Evolutionary conservation across 2,888 invertebrate species (phyloP).

Genomic region (Pheosia gnoma): DNA sequence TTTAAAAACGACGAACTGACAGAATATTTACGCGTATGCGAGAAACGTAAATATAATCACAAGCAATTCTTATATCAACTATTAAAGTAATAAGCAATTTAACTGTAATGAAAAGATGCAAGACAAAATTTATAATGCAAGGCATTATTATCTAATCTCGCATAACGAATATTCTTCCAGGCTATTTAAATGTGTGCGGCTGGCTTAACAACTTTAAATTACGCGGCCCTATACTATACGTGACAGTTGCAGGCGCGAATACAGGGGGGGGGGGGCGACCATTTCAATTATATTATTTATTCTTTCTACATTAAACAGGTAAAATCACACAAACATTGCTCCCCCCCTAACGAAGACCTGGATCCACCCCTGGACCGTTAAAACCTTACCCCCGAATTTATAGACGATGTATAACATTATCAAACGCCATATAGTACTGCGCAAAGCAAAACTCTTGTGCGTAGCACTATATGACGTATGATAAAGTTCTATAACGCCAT

Average conservation of each 20-base stretch:
- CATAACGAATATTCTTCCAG: conserved; percentile 6
- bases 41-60: conserved; percentile 2
- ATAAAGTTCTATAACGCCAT: no score
- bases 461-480: no score
- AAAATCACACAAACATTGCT: no score
- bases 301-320: no score
- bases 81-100: neutral
- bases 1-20: neutral
- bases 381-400: no score
- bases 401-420: no score
- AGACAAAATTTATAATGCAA: neutral
- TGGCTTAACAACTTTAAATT: conserved; percentile 22
- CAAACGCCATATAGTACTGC: no score
- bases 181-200: conserved; percentile 19
- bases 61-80: neutral
- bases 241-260: conserved; percentile 2
- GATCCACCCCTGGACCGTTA: no score
- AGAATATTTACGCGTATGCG: neutral
- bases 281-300: no score
- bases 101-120: neutral
- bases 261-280: no score
- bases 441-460: no score
- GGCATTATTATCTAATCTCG: neutral
- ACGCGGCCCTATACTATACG: conserved; percentile 21
- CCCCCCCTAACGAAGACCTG: no score